phyloP scores from a whole-genome alignment of 2,113 vertebrate species.

The Patagioenas fasciata region DNA sequence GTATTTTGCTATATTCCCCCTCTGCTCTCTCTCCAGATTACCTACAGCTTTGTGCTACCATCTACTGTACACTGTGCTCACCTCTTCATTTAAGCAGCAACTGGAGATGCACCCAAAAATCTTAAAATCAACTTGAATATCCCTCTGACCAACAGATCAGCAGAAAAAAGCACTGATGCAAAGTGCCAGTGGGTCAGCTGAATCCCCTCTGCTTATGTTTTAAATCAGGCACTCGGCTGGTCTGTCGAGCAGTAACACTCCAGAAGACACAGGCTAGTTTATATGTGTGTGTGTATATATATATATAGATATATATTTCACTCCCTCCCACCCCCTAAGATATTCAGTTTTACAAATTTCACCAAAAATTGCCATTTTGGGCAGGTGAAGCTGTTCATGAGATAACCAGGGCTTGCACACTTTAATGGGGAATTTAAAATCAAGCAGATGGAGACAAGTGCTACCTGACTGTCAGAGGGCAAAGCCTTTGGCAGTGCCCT shows the following conservation, averaged over 20 bases:
- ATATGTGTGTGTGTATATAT: no score
- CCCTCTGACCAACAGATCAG: neutral
- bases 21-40: neutral
- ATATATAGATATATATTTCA: no score
- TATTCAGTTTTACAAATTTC: neutral
- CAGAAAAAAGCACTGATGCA: neutral
- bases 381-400: neutral
- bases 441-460: neutral
- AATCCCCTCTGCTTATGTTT: neutral
- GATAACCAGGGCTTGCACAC: rapidly evolving
- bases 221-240: neutral
- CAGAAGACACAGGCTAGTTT: neutral
- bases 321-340: no score
- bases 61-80: neutral
- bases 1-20: neutral
- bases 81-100: rapidly evolving
- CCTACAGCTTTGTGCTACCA: neutral
- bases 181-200: neutral
- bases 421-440: neutral
- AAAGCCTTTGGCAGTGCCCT: conserved; percentile 15
- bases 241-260: neutral
- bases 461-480: conserved; percentile 4
- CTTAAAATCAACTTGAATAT: neutral
- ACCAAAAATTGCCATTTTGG: rapidly evolving
- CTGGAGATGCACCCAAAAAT: neutral